Percentiles rank a stretch among this genome's conserved stretches.
phyloP scores from a whole-genome alignment of 2,797 vertebrate genomes.

The Malurus leucopterus region DNA sequence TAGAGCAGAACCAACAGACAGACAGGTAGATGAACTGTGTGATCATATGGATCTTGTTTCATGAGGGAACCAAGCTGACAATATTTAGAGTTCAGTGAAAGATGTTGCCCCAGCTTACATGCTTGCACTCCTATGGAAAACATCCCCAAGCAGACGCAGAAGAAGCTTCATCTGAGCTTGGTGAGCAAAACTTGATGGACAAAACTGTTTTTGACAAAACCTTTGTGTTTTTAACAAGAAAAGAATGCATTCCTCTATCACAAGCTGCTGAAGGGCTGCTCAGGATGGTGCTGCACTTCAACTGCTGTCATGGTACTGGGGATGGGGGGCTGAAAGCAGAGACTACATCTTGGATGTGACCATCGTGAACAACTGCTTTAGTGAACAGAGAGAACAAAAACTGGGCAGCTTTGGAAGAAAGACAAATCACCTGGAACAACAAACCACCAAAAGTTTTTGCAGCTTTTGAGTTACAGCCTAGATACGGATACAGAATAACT shows the following conservation, averaged over 20 bases:
- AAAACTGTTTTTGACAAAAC: neutral
- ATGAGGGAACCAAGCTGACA: neutral
- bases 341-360: neutral
- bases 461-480: neutral
- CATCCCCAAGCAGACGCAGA: neutral
- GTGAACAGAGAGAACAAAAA: neutral
- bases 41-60: neutral
- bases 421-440: neutral
- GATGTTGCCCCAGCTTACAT: neutral
- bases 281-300: neutral
- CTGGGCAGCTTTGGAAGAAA: neutral
- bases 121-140: neutral
- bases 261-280: neutral
- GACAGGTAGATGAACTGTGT: neutral
- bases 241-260: neutral
- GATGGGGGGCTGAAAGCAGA: neutral
- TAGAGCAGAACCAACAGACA: neutral
- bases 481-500: neutral
- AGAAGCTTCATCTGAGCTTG: neutral
- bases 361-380: neutral
- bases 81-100: neutral
- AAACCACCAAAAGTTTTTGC: accelerated
- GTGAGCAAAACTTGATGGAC: neutral
- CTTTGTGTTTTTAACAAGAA: neutral
- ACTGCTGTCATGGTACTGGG: neutral